Conservation (phyloP, 2,113 vertebrate genomes). For the Takifugu flavidus region DNA sequence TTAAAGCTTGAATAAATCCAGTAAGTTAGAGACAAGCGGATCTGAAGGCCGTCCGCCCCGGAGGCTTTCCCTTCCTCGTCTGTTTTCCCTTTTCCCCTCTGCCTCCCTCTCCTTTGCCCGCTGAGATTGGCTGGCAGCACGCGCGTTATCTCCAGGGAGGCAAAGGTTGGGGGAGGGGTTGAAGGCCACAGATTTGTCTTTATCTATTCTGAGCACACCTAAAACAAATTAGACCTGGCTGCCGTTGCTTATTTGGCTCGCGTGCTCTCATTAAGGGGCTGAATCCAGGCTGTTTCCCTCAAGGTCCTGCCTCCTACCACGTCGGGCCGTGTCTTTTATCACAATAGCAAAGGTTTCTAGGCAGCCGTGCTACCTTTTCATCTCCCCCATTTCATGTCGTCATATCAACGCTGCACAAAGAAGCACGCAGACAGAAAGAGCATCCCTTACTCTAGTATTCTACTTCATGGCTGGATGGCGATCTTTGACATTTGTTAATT, state of each 20-base stretch:
- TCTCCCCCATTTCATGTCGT: slow-evolving; percentile 60
- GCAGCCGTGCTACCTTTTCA: slow-evolving; percentile 63
- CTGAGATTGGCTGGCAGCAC: slow-evolving; percentile 74
- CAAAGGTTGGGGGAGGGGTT: slow-evolving; percentile 69
- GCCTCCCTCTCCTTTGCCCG: slow-evolving; percentile 52
- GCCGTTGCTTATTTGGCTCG: slow-evolving; percentile 66
- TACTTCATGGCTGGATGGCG: slow-evolving; percentile 39
- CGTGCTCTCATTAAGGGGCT: slow-evolving; percentile 71
- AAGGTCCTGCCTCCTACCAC: slow-evolving; percentile 69
- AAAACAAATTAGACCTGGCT: slow-evolving; percentile 80
- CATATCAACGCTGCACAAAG: slow-evolving; percentile 61
- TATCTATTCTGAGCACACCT: slow-evolving; percentile 81
- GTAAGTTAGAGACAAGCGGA: slow-evolving; percentile 71
- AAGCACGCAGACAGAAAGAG: slow-evolving; percentile 5
- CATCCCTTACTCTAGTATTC: slow-evolving; percentile 17
- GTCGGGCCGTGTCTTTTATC: slow-evolving; percentile 63
- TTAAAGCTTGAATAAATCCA: slow-evolving; percentile 78
- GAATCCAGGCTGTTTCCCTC: slow-evolving; percentile 69
- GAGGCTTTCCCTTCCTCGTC: slow-evolving; percentile 48
- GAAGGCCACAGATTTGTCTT: slow-evolving; percentile 76
- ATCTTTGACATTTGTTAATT: slow-evolving; percentile 60
- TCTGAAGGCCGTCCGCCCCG: slow-evolving; percentile 69
- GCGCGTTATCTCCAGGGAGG: slow-evolving; percentile 76
- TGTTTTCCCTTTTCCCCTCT: slow-evolving; percentile 44
- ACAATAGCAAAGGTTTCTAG: slow-evolving; percentile 64